A percentile compares a stretch with the other conserved stretches of the same genome.
phyloP scores from a whole-genome alignment of 1,140 invertebrate genomes.

The Lucilia cuprina region DNA sequence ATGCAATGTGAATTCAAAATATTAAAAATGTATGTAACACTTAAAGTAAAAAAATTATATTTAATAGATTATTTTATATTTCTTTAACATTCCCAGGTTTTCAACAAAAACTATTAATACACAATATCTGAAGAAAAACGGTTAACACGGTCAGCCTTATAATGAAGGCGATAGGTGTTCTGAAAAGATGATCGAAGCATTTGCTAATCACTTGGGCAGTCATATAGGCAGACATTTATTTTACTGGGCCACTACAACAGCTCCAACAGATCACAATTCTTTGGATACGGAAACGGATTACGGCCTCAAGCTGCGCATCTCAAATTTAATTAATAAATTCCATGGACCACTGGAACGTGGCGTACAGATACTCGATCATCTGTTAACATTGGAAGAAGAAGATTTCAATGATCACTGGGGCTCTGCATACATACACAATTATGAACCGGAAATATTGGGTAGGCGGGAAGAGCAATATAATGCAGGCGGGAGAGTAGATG shows the following conservation, averaged over 20 bases:
- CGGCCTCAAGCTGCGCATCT: slow-evolving; percentile 65
- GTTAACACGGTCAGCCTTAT: background rate
- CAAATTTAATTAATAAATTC: slow-evolving; percentile 64
- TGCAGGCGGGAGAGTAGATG: slow-evolving; percentile 40
- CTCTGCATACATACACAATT: slow-evolving; percentile 57
- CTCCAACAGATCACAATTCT: background rate
- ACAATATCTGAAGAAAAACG: background rate
- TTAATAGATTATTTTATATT: background rate
- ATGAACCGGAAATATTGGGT: slow-evolving; percentile 55
- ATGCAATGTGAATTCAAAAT: background rate
- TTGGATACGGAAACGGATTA: slow-evolving; percentile 43
- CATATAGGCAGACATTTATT: slow-evolving; percentile 63
- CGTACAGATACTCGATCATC: slow-evolving; percentile 65
- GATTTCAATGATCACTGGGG: slow-evolving; percentile 61
- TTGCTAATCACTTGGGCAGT: slow-evolving; percentile 58
- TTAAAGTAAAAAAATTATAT: background rate
- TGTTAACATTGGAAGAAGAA: slow-evolving; percentile 64
- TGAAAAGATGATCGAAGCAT: slow-evolving; percentile 60
- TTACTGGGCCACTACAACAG: slow-evolving; percentile 61
- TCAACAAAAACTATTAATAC: background rate
- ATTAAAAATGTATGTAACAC: background rate
- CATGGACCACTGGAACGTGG: slow-evolving; percentile 61
- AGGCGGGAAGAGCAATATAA: background rate
- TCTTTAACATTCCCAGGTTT: background rate
- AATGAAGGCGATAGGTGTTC: background rate